Evolutionary conservation across 2,797 vertebrate species (phyloP), one percentile per base, ranked within the genome.

Genomic region (Chromis chromis): DNA sequence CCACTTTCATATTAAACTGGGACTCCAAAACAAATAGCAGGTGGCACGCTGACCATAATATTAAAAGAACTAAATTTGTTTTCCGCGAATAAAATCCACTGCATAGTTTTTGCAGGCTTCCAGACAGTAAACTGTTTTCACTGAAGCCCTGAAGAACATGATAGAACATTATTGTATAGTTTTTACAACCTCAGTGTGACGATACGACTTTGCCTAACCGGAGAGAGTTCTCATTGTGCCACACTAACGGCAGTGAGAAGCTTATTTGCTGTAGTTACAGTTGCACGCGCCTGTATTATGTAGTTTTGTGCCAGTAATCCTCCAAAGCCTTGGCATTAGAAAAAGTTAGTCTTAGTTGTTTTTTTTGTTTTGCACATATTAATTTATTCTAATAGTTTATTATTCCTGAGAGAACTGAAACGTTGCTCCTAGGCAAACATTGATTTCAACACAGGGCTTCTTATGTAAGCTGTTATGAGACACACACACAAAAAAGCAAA

Each of bases 151-250:
- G 21, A 50, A 69, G 53, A 78, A 55, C 63, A 40, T 0, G 1
- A 52, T 24, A 28, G 6, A 71, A 79, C 60, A 61, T 65, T 42
- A 24, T 63, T 53, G n/a, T 4, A 57, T 24, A 25, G 2, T 49
- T 21, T 68, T 77, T 40, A 55, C 33, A 50, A 28, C 53, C 57
- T 76, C 31, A 12, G 10, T 76, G 24, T 50, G 70, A 65, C 66
- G 31, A 71, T 70, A 67, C 33, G 19, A 44, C 58, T 48, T 36
- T 36, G 33, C 22, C 66, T 77, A 4, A 46, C 5, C 64, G 24
- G 36, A 60, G 70, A 59, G 52, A 70, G 60, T 17, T 22, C 50
- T 58, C 58, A 44, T 12, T 53, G 69, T 75, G 55, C 53, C 64
- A 74, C 62, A 42, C 40, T 65, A 55, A 74, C 39, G 74, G 46